These are phyloP conservation scores for Podilymbus podiceps DNA, from an alignment of 2,113 vertebrate genomes.

Conservation along the genomic window DNA sequence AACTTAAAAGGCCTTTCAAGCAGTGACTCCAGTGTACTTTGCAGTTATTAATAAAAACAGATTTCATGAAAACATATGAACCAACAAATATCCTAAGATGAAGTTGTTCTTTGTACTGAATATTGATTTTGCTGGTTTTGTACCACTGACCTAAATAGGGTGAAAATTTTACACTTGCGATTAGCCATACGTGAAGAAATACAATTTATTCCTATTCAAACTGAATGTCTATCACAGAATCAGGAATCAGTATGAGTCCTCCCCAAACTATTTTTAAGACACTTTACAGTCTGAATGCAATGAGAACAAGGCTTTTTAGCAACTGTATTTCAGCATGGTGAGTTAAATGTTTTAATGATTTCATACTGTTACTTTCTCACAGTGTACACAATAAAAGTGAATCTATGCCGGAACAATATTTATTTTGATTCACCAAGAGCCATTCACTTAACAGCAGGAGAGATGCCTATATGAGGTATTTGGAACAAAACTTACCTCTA, in stretches of 20 bases:
- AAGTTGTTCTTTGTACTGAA: background rate
- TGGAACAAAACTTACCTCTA: conserved; percentile 52
- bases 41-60: background rate
- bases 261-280: background rate
- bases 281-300: background rate
- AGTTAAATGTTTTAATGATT: conserved; percentile 44
- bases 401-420: conserved; percentile 29
- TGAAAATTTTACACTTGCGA: background rate
- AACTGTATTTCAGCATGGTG: background rate
- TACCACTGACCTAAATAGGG: background rate
- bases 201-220: background rate
- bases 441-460: conserved; percentile 38
- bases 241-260: background rate
- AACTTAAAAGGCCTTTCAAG: background rate
- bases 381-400: conserved; percentile 14
- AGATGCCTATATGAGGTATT: conserved; percentile 23
- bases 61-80: background rate
- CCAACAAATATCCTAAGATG: background rate
- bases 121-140: background rate
- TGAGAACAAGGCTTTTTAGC: background rate
- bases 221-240: background rate
- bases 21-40: background rate
- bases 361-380: conserved; percentile 24
- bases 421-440: conserved; percentile 32
- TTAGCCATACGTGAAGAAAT: background rate